Base-by-base conservation (phyloP, 2,888 invertebrate species). In the Tipula vernalis region DNA sequence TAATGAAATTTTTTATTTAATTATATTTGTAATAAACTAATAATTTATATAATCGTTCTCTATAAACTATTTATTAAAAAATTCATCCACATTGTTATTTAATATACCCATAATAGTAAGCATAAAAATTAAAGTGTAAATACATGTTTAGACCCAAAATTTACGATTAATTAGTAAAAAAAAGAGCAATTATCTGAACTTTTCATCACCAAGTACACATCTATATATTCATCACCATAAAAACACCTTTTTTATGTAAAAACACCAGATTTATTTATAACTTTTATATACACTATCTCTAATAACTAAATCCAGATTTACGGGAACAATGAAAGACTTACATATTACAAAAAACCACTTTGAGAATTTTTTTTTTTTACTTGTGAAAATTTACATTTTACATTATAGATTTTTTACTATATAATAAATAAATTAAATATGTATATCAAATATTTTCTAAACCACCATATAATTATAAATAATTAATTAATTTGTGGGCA, bases 261-360 rank as follows among this genome's bases (percentile, higher is more conserved):
- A 71, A 71, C 71, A 71, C 71, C 71, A 71, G 71, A 28, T 57
- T 15, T 15, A 57, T 57, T 57, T 15, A 57, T 28, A 71, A 71
- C 18, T 28, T n/a, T n/a, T 18, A 10, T 8, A 71, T 71, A 71
- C 18, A 71, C 71, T 18, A 71, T 71, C 13, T n/a, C 51, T 51
- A 51, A 71, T 71, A 71, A 71, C 71, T 71, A 28, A 10, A 71
- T 71, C 71, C 71, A 71, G 71, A 71, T 71, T 71, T 71, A 71
- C 71, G 71, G 71, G 71, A 71, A 71, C 71, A 71, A 71, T 71
- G 28, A 71, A 71, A 71, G 71, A 71, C 71, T 71, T 71, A 71
- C 71, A 71, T 71, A 71, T 71, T 71, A 71, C 71, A 71, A 71
- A 71, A 71, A 71, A 71, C n/a, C 71, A 71, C 71, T 71, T 71